Percentiles rank a stretch among this genome's conserved stretches.
These are phyloP conservation scores for Pectinophora gossypiella DNA, from an alignment of 1,140 invertebrate species.

Conservation along the genomic window DNA sequence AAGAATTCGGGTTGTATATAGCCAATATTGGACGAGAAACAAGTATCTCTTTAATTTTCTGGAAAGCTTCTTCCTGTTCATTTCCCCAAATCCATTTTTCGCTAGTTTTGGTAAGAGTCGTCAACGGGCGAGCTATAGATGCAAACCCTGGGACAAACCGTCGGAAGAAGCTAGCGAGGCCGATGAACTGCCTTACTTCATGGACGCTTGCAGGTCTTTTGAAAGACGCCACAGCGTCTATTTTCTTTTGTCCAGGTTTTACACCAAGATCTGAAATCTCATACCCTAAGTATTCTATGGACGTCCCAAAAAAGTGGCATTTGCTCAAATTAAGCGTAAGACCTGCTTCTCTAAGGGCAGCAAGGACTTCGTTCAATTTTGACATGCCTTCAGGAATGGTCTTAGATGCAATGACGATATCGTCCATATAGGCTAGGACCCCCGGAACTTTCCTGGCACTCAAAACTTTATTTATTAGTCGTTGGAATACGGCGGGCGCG, in stretches of 20 bases:
- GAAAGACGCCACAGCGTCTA: slow-evolving; percentile 24
- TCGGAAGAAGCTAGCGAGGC: slow-evolving; percentile 30
- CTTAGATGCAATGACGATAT: not conserved
- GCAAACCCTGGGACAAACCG: slow-evolving; percentile 33
- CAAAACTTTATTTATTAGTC: not conserved
- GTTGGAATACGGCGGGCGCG: not conserved
- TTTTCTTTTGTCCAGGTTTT: slow-evolving; percentile 18
- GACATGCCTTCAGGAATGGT: slow-evolving; percentile 23
- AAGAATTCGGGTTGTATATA: slow-evolving; percentile 28
- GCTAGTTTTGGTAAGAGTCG: slow-evolving; percentile 27
- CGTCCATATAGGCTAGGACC: slow-evolving; percentile 4
- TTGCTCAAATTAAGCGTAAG: slow-evolving; percentile 21
- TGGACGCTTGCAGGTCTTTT: slow-evolving; percentile 25
- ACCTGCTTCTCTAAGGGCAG: slow-evolving; percentile 12
- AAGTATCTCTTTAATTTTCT: slow-evolving; percentile 7
- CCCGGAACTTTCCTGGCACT: not conserved
- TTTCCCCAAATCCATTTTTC: not conserved
- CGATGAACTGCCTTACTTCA: slow-evolving; percentile 17
- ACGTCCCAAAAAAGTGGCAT: slow-evolving; percentile 11
- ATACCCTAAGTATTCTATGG: slow-evolving; percentile 20
- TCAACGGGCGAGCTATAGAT: slow-evolving; percentile 27
- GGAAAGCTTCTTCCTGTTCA: not conserved
- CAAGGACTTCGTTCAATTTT: slow-evolving; percentile 34
- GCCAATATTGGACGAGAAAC: slow-evolving; percentile 25
- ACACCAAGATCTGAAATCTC: slow-evolving; percentile 1